Base-by-base conservation (phyloP, 2,797 vertebrate species). In the Brachyrhaphis roseni region DNA sequence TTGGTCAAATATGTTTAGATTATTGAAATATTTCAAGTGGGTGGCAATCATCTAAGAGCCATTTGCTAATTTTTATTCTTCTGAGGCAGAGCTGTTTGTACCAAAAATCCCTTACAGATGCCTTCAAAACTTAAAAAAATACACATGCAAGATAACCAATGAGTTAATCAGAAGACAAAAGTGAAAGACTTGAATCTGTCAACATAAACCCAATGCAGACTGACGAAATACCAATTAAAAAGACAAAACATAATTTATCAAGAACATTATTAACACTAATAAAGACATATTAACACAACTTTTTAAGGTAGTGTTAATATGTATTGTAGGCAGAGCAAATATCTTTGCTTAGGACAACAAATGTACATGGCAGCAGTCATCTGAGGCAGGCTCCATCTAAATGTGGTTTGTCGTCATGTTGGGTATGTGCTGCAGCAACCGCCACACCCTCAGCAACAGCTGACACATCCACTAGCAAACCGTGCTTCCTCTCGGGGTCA, bases 391-490 rank as follows among this genome's bases (percentile, higher is more conserved):
- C 28, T 71, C 57, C 64, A 62, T 72, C 31, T 26, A 64, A 80
- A n/a, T 15, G 3, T 49, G 15, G 36, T 28, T 18, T 45, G 53
- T 53, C 5, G 64, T 80, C 49, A 68, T 26, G 36, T 62, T 18
- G 15, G n/a, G 43, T 66, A 39, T 66, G 47, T 23, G 28, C 72
- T 36, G 43, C 45, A 46, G 75, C 8, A 64, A 79, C 85, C 51
- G 36, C 66, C 2, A 78, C 64, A 34, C 39, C 16, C 31, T 18
- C n/a, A 82, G 77, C 16, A 82, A 79, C 74, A 85, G 76, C 75
- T 41, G 45, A 77, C 72, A 57, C 80, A 66, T 84, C 76, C 16
- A 34, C 59, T 36, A 87, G 85, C 83, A 77, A 76, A 73, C 76
- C 4, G 13, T 23, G 43, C 80, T 83, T 85, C 59, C 77, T 74